Conservation (phyloP, 2,113 vertebrate genomes). For the Osmerus eperlanus region DNA sequence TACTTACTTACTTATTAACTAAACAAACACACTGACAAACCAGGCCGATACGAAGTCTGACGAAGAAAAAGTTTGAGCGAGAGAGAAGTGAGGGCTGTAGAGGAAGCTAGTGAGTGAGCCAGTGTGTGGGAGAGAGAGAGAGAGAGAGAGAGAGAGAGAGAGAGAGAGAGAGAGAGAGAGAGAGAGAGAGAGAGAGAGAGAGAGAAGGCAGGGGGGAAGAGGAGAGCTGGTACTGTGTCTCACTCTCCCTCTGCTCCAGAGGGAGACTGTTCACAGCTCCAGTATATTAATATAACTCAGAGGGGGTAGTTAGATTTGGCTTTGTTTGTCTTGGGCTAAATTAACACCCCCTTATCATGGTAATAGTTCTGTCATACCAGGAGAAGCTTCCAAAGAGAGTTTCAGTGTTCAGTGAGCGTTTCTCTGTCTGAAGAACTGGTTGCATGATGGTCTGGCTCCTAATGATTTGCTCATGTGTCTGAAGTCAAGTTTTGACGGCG, state of each 20-base stretch:
- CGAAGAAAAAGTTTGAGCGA: constrained; percentile 1
- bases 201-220: constrained; percentile 13
- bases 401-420: constrained; percentile 12
- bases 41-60: constrained; percentile 2
- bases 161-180: too few relatives aligned
- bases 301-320: constrained; percentile 51
- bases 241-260: constrained; percentile 28
- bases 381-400: constrained; percentile 22
- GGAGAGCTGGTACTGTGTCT: constrained; percentile 33
- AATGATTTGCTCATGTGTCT: too few relatives aligned
- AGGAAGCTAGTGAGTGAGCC: constrained; percentile 24
- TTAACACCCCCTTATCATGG: constrained; percentile 49
- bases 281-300: constrained; percentile 60
- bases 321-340: constrained; percentile 65
- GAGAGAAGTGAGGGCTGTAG: constrained; percentile 39
- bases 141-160: too few relatives aligned
- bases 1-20: neutral
- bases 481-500: too few relatives aligned
- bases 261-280: constrained; percentile 53
- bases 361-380: constrained; percentile 51
- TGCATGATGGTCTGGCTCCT: neutral
- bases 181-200: too few relatives aligned
- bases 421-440: neutral
- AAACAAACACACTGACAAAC: neutral
- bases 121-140: constrained; percentile 44